Conservation (phyloP, 2,797 vertebrate species). For the Sciurus carolinensis region DNA sequence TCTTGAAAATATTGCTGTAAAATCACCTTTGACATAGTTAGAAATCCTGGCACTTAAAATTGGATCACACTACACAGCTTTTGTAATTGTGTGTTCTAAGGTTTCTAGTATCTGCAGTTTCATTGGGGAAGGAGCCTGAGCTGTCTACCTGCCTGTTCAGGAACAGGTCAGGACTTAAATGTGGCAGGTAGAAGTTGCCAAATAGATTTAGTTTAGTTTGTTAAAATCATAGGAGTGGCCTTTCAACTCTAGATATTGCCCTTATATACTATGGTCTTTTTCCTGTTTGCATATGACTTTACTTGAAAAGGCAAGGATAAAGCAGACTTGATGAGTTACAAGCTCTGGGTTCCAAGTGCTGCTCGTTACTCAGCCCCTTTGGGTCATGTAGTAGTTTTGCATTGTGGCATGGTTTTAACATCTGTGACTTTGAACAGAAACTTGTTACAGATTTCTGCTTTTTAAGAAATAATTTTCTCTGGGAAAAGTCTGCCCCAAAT, state of each 20-base stretch:
- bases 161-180: neutral
- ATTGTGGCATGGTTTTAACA: neutral
- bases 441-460: neutral
- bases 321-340: neutral
- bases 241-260: neutral
- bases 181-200: neutral
- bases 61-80: neutral
- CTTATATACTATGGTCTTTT: fast-evolving
- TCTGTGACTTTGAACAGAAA: neutral
- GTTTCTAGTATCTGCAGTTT: neutral
- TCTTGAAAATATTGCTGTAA: constrained; percentile 1
- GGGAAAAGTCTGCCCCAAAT: neutral
- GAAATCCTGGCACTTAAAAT: constrained; percentile 52
- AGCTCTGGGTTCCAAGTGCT: neutral
- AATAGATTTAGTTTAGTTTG: neutral
- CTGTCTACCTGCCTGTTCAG: neutral
- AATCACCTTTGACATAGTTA: constrained; percentile 21
- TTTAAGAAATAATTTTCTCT: constrained; percentile 46
- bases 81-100: neutral
- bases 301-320: neutral
- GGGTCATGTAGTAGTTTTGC: neutral
- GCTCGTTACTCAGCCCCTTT: neutral
- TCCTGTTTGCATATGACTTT: neutral
- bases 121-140: neutral
- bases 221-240: neutral